Percentiles rank a stretch among this genome's conserved stretches.
These are phyloP conservation scores for Smithornis capensis DNA, from an alignment of 2,113 vertebrate species.

Conservation along the genomic window DNA sequence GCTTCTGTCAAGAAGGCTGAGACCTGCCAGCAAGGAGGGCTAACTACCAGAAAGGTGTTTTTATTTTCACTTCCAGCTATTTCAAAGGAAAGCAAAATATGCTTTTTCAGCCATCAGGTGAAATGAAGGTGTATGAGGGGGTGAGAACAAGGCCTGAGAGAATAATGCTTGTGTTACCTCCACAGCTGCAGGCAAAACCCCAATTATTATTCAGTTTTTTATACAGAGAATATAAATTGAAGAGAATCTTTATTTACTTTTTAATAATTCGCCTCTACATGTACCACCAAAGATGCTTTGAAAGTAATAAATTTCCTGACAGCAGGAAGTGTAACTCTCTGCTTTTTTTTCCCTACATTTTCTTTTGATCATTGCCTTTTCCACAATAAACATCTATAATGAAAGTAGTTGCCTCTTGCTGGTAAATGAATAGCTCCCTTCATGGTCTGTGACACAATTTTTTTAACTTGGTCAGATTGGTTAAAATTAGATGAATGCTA, in stretches of 20 bases:
- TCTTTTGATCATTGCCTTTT: neutral
- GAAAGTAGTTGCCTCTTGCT: neutral
- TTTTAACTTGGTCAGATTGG: neutral
- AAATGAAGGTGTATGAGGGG: neutral
- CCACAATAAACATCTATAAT: neutral
- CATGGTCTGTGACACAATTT: neutral
- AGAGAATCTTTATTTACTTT: neutral
- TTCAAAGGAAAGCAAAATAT: neutral
- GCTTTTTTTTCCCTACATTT: neutral
- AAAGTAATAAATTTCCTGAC: conserved; percentile 39
- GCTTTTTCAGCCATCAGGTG: neutral
- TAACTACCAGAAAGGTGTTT: neutral
- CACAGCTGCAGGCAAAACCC: neutral
- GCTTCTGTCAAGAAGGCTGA: neutral
- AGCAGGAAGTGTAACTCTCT: neutral
- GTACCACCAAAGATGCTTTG: neutral
- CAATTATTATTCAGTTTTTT: neutral
- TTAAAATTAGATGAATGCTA: neutral
- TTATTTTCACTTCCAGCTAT: neutral
- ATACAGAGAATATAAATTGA: neutral
- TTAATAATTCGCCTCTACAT: conserved; percentile 1
- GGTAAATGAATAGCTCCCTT: conserved; percentile 6
- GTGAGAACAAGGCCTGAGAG: neutral
- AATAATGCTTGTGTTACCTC: neutral
- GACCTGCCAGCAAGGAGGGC: neutral